Percentiles rank a stretch among this genome's conserved stretches.
Conservation (phyloP, 2,113 vertebrate genomes). For the Dipodomys ordii region DNA sequence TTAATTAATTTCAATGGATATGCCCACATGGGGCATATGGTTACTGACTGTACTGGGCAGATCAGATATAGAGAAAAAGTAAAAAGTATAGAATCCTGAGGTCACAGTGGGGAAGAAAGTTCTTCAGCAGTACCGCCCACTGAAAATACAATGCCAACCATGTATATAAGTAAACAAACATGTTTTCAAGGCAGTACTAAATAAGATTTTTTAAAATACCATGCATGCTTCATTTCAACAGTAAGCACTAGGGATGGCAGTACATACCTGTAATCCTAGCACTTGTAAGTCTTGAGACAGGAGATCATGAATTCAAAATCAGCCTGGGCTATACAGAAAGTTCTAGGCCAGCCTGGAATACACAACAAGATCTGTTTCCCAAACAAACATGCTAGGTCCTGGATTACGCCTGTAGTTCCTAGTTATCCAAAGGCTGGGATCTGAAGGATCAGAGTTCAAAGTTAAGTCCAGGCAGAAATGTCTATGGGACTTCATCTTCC, state of each 20-base stretch:
- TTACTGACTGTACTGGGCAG: neutral
- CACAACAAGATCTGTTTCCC: too few relatives aligned
- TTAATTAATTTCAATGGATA: conserved; percentile 29
- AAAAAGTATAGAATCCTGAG: neutral
- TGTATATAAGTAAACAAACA: neutral
- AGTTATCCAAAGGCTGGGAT: neutral
- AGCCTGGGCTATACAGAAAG: too few relatives aligned
- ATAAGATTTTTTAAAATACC: neutral
- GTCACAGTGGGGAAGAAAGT: neutral
- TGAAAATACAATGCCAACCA: neutral
- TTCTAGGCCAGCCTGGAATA: too few relatives aligned
- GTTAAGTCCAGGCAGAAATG: too few relatives aligned
- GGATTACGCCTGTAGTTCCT: neutral
- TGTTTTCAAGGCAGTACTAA: neutral
- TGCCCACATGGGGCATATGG: neutral
- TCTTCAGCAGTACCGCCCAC: neutral
- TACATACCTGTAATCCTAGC: too few relatives aligned
- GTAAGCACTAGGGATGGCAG: neutral
- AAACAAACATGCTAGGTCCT: too few relatives aligned
- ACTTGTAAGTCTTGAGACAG: too few relatives aligned
- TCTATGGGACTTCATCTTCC: too few relatives aligned
- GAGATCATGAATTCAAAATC: too few relatives aligned
- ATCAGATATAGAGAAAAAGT: neutral
- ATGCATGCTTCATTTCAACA: neutral
- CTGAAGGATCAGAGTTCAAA: too few relatives aligned